phyloP scores from a whole-genome alignment of 53 echinoderm and acorn worm genomes.

The Echinometra lucunter region DNA sequence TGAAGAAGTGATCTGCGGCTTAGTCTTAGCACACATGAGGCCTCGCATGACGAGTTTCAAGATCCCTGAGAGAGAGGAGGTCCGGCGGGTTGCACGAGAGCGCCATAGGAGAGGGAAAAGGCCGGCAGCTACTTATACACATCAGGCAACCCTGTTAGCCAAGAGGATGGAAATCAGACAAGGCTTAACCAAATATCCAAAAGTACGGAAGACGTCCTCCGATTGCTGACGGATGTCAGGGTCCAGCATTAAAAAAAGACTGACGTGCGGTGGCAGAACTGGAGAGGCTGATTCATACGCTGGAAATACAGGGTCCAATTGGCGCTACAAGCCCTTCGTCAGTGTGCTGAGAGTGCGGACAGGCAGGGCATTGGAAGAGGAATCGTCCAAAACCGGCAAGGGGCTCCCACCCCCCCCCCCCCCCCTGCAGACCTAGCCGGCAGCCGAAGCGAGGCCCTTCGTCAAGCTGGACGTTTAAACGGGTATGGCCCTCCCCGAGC shows the following conservation, averaged over 20 bases:
- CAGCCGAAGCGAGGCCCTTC: neutral
- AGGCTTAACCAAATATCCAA: neutral
- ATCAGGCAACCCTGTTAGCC: neutral
- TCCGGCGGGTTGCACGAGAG: neutral
- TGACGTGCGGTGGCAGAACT: neutral
- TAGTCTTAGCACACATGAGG: conserved; percentile 31
- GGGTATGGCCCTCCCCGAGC: neutral
- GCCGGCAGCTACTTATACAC: neutral
- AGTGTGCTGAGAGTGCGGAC: neutral
- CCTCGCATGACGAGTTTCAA: neutral
- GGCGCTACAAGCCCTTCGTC: neutral
- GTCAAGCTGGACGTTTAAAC: neutral
- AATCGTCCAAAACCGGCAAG: neutral
- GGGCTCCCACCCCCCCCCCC: too few species aligned
- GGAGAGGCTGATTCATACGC: neutral
- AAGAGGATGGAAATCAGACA: neutral
- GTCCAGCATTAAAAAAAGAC: neutral
- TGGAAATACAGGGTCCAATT: neutral
- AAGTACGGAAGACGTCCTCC: conserved; percentile 19
- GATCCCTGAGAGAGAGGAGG: conserved; percentile 14
- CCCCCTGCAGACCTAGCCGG: neutral
- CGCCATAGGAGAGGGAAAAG: neutral
- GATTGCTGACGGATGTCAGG: neutral
- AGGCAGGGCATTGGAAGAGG: neutral
- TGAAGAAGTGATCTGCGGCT: neutral